A percentile compares a stretch with the other conserved stretches of the same genome.
Conservation (phyloP, 2,888 invertebrate genomes). For the Timema cristinae region DNA sequence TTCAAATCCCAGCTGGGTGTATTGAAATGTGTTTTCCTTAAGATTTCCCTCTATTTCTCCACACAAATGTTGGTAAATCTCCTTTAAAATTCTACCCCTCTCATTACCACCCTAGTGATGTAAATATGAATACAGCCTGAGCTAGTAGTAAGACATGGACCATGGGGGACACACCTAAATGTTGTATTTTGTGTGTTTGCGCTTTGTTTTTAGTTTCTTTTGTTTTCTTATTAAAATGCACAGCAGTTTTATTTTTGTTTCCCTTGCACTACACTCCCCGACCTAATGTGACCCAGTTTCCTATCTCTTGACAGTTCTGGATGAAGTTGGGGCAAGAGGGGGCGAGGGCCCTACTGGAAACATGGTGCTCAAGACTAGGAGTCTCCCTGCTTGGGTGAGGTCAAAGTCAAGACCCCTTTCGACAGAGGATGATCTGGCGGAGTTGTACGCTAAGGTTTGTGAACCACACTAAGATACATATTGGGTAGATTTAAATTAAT, state of each 20-base stretch:
- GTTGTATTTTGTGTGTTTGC: too few relatives aligned
- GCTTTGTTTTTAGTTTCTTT: constrained; percentile 21
- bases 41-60: too few relatives aligned
- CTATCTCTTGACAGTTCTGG: constrained; percentile 51
- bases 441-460: constrained; percentile 64
- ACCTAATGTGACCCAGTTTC: constrained; percentile 29
- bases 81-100: too few relatives aligned
- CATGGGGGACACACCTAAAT: too few relatives aligned
- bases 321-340: constrained; percentile 50
- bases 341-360: constrained; percentile 47
- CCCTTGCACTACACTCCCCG: constrained; percentile 14
- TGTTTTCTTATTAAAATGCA: constrained; percentile 19
- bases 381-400: constrained; percentile 67
- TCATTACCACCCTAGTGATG: too few relatives aligned
- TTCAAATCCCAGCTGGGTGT: too few relatives aligned
- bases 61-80: too few relatives aligned
- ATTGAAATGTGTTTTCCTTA: too few relatives aligned
- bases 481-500: too few relatives aligned
- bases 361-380: constrained; percentile 56
- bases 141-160: too few relatives aligned
- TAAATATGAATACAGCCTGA: too few relatives aligned
- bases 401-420: constrained; percentile 65
- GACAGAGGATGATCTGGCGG: constrained; percentile 64
- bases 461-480: too few relatives aligned
- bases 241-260: constrained; percentile 23